A percentile compares a stretch with the other conserved stretches of the same genome.
These are phyloP conservation scores for Pterocles orientalis DNA, from an alignment of 2,113 vertebrate genomes.

Conservation along the genomic window DNA sequence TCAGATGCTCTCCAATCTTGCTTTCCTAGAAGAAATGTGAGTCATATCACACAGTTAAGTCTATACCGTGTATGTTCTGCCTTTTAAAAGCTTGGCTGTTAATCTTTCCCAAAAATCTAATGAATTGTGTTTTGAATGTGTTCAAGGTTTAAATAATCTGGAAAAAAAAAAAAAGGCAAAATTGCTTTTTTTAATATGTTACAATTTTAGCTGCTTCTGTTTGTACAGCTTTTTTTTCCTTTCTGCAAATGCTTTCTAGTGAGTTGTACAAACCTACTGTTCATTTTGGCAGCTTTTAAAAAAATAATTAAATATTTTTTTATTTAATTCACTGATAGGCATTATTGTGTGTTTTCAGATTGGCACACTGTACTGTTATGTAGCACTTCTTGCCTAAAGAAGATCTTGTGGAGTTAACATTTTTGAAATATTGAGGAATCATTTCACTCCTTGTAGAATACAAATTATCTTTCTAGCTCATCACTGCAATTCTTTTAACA, in stretches of 20 bases:
- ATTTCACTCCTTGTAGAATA: neutral
- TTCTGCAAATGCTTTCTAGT: neutral
- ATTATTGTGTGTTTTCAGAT: neutral
- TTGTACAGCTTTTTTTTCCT: neutral
- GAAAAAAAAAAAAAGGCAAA: neutral
- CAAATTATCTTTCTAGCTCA: neutral
- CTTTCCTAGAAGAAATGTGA: neutral
- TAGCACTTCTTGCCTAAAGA: neutral
- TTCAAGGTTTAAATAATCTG: neutral
- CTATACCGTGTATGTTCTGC: neutral
- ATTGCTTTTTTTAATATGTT: neutral
- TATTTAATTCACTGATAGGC: neutral
- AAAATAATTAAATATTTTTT: neutral
- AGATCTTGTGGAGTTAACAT: neutral
- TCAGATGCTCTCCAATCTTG: neutral
- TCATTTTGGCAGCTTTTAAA: neutral
- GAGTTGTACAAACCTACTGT: neutral
- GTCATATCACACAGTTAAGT: neutral
- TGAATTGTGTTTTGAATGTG: slow-evolving; percentile 13
- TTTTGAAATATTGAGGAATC: neutral
- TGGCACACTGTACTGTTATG: neutral
- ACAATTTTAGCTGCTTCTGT: neutral
- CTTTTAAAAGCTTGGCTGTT: neutral
- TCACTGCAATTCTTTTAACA: neutral
- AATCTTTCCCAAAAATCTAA: neutral